These are phyloP conservation scores for Palythoa caribaeorum DNA, from an alignment of 92 coral and sea anemone species.

Conservation along the genomic window DNA sequence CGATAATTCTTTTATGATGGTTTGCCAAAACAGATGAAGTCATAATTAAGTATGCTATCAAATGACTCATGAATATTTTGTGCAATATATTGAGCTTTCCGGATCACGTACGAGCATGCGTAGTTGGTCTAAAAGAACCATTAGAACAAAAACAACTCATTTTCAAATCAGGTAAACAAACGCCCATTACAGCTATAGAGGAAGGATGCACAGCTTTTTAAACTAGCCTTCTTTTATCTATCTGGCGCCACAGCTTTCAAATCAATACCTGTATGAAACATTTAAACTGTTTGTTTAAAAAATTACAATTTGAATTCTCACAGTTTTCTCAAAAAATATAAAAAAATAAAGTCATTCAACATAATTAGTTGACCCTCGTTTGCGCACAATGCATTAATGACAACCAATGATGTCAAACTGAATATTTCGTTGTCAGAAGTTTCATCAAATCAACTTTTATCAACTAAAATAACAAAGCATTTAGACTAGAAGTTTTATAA, in stretches of 20 bases:
- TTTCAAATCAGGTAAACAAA: constrained; percentile 25
- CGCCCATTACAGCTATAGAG: background rate
- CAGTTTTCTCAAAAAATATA: background rate
- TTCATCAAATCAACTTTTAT: no score
- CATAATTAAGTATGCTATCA: background rate
- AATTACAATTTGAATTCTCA: no score
- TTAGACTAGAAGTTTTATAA: no score
- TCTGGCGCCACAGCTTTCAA: background rate
- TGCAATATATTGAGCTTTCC: background rate
- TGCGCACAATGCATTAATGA: no score
- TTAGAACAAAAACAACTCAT: background rate
- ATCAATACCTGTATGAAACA: background rate
- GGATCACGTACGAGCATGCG: constrained; percentile 33
- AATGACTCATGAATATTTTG: background rate
- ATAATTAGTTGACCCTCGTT: no score
- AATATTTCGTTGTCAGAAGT: no score
- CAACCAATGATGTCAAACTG: no score
- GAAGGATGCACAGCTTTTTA: constrained; percentile 2
- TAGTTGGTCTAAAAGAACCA: background rate
- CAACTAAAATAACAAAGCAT: no score
- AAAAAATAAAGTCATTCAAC: no score
- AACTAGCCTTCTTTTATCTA: background rate
- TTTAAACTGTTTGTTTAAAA: background rate
- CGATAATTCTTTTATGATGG: background rate
- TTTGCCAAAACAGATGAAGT: background rate